Base-by-base conservation (phyloP, 2,888 invertebrate genomes). In the Nebria brevicollis region DNA sequence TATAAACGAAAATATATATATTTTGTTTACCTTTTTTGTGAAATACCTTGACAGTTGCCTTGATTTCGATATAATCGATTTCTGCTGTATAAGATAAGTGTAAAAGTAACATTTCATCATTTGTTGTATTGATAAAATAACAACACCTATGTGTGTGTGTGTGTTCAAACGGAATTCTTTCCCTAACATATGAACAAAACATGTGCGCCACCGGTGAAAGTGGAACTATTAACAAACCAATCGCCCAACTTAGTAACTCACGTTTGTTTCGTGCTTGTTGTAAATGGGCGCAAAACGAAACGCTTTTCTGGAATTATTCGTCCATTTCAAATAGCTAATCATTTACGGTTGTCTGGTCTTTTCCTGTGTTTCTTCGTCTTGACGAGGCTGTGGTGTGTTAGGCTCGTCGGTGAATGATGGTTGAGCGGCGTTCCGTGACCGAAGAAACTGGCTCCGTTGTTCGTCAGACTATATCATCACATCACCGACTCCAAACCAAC, bases 151-250 rank as follows among this genome's bases (percentile, higher is more conserved):
- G 7, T 43, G 43, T 43, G 43, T 43, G 43, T 43, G 20, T 43
- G 43, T 43, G 43, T 43, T 43, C 20, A 34, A 34, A 34, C 1
- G 2, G 54, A 54, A 54, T 54, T 54, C 54, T 54, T 54, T 54
- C 54, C 34, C 13, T 8, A 54, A 54, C 54, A 54, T 11, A 8
- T 11, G 54, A 54, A 54, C 8, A 54, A 13, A 13, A 54, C 54
- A 13, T 54, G 54, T 54, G 54, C 54, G 54, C 54, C 13, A 54
- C 54, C 70, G 70, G 70, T 70, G 70, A 70, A 70, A 70, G 70
- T 70, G 70, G 70, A 70, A 13, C 70, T 70, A 70, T 11, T 25
- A 68, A 68, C 68, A 7, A 10, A 5, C 1, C 26, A 70, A 70
- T 25, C 70, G 34, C 11, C 20, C 25, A 70, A 70, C 70, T 54